These are phyloP conservation scores for Sylvietta virens DNA, from an alignment of 2,113 vertebrate species.

Conservation along the genomic window DNA sequence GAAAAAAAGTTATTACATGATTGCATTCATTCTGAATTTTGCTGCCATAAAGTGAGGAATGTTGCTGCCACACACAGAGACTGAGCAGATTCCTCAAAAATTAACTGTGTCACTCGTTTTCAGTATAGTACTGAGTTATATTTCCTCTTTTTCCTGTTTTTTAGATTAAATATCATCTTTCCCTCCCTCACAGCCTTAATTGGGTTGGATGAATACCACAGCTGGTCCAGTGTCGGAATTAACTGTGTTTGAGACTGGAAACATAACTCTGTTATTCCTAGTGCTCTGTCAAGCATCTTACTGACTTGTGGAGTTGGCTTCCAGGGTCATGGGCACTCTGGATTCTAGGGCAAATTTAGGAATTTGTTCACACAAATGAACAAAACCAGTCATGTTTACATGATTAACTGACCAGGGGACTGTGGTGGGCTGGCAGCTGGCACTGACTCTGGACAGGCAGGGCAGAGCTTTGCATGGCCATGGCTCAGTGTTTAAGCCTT, in stretches of 20 bases:
- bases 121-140: background rate
- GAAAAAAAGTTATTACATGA: background rate
- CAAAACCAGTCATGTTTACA: background rate
- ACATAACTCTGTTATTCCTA: background rate
- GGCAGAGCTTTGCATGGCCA: background rate
- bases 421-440: background rate
- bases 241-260: background rate
- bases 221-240: background rate
- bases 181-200: background rate
- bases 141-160: background rate
- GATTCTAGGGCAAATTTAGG: background rate
- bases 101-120: background rate
- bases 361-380: background rate
- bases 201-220: background rate
- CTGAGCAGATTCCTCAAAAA: background rate
- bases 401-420: too few species aligned
- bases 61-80: background rate
- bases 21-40: background rate
- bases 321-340: background rate
- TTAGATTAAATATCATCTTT: background rate
- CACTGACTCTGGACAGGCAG: background rate
- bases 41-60: background rate
- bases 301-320: background rate
- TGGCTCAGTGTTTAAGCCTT: background rate
- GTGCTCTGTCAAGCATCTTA: background rate